A percentile compares a stretch with the other conserved stretches of the same genome.
Evolutionary conservation across 2,797 vertebrate species (phyloP).

Genomic region (Orestias chungarensis): DNA sequence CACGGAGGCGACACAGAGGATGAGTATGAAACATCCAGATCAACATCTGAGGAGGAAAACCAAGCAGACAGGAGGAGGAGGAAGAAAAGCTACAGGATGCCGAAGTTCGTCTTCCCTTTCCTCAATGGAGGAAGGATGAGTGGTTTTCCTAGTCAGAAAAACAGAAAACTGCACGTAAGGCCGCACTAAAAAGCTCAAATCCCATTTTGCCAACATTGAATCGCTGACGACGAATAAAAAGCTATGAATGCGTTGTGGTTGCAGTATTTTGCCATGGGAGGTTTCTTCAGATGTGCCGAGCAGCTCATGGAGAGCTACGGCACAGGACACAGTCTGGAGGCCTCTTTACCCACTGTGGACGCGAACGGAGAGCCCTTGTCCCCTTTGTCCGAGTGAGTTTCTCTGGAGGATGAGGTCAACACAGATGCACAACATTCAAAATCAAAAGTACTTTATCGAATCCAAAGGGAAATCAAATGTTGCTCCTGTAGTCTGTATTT

Average conservation of each 20-base stretch:
- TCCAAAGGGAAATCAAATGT: no score
- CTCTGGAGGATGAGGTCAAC: no score
- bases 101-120: conserved; percentile 76
- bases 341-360: conserved; percentile 40
- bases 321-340: not conserved
- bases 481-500: no score
- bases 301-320: conserved; percentile 56
- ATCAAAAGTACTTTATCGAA: no score
- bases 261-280: conserved; percentile 82
- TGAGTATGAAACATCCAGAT: not conserved
- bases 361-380: conserved; percentile 22
- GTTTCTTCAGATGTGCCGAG: conserved; percentile 82
- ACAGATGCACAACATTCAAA: no score
- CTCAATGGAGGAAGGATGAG: conserved; percentile 50
- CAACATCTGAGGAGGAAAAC: not conserved
- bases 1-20: conserved; percentile 1
- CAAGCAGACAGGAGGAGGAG: not conserved
- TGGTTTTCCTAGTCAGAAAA: not conserved
- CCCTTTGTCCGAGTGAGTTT: conserved; percentile 63
- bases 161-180: conserved; percentile 59
- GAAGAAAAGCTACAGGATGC: conserved; percentile 38
- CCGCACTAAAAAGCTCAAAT: not conserved
- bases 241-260: not conserved
- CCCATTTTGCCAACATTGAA: not conserved
- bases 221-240: not conserved